Base-by-base conservation (phyloP, 2,113 vertebrate genomes). In the Heliornis fulica region DNA sequence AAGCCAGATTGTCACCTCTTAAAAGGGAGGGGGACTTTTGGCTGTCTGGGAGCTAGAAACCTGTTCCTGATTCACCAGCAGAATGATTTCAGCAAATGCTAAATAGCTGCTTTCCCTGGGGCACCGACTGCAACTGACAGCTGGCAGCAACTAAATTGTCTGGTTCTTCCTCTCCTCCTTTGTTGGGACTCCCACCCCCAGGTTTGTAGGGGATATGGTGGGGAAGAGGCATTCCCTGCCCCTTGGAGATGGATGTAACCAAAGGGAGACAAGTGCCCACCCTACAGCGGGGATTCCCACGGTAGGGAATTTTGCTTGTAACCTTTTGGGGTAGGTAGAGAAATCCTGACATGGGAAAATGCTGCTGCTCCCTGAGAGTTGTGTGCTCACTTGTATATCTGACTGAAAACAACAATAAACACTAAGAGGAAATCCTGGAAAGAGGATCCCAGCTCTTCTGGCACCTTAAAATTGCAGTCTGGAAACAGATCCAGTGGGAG, bases 211-310 rank as follows among this genome's bases (percentile, higher is more conserved):
- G 68, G 9, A 40, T 2, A 1, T 1, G 9, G 57, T 48, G 41
- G 65, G 54, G 87, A 94, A 72, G 45, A 75, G 70, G 28, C 50
- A 74, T 72, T 89, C 93, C 50, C 54, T 72, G 36, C 25, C 45
- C 66, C 54, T 88, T 23, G 26, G 84, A 80, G 75, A 19, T 40
- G 48, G 75, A 19, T 40, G 48, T 31, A 68, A 45, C 43, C 0
- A 0, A 87, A 75, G 28, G 48, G 40, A 84, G 41, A 9, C 0
- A 0, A 59, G 26, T 6, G 26, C 32, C 85, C 63, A 21, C 53
- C 48, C 51, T 51, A 53, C 50, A 69, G 15, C 51, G 71, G 66
- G 83, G 80, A 32, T 56, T n/a, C 25, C 25, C 2, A 2, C 14
- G 41, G 32, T n/a, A 57, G 41, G 14, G 51, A n/a, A 54, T 72